Evolutionary conservation across 2,113 vertebrate genomes (phyloP).

Genomic region (Rhinolophus sinicus): DNA sequence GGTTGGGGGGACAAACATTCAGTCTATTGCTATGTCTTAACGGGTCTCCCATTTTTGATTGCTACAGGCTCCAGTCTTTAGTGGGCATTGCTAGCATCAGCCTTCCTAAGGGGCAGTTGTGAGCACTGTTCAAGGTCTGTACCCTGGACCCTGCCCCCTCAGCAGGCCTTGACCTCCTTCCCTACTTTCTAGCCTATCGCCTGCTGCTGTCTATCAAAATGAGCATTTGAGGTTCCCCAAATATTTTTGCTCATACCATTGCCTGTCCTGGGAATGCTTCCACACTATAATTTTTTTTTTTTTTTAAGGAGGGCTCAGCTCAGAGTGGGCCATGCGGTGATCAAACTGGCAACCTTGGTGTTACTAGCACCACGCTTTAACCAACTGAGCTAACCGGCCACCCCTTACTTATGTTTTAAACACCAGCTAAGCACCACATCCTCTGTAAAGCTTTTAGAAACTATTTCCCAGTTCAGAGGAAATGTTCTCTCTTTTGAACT

Average conservation of each 20-base stretch:
- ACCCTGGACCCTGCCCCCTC: not conserved
- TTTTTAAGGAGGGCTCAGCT: too few species aligned
- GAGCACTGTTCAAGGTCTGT: not conserved
- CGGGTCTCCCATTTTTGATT: not conserved
- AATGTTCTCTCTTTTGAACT: not conserved
- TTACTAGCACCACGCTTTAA: too few species aligned
- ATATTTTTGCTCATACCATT: not conserved
- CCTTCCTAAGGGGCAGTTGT: not conserved
- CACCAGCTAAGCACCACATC: not conserved
- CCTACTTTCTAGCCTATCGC: not conserved
- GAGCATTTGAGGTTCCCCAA: not conserved
- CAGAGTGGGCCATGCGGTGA: too few species aligned
- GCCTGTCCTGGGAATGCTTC: not conserved
- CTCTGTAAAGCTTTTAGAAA: not conserved
- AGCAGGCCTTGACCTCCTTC: not conserved
- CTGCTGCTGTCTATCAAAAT: not conserved
- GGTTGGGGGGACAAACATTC: not conserved
- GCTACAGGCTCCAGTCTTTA: not conserved
- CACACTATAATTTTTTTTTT: not conserved
- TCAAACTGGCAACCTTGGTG: too few species aligned
- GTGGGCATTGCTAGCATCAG: not conserved
- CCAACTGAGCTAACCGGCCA: too few species aligned
- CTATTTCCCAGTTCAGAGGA: not conserved
- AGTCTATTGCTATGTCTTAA: not conserved
- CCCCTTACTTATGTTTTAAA: not conserved